Base-by-base conservation (phyloP, 1,140 invertebrate genomes). In the Scaptomyza montana region DNA sequence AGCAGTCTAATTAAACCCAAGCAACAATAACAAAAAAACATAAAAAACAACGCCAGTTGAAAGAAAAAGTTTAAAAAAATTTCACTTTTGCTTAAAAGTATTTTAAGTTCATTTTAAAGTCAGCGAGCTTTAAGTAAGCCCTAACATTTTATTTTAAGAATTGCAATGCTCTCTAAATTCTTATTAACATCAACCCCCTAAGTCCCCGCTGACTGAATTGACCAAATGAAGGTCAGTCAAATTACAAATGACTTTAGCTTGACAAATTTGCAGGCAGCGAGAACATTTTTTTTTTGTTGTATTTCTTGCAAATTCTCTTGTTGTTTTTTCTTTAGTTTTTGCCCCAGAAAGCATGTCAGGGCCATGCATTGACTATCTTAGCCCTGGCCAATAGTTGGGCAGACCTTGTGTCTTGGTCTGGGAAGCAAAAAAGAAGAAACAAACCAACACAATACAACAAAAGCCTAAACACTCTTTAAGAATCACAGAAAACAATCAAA, bases 1-100 rank as follows among this genome's bases (percentile, higher is more conserved):
- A 81, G 76, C 84, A 72, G 53, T 72, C 84, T 89, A 86, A 86
- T 86, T 86, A 86, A 81, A 82, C 75, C 64, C 74, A 74, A 68
- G 66, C 77, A 80, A 80, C 46, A 53, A 47, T 55, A 72, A 59
- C 45, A 33, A 39, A 16, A 16, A 16, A 16, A 16, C 16, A 16
- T 16, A 21, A 39, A 39, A 50, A 36, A 41, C 49, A 41, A 46
- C 59, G 62, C 49, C 50, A 61, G 56, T 47, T 60, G 67, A 60
- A 47, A 47, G 65, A 59, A 68, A 60, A 49, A 47, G 49, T 65
- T 69, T 49, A 67, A 25, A 25, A 25, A 2, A 25, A 25, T 25
- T 25, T 87, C 84, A 87, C 84, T 87, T 87, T 89, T 87, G 73
- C 68, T 72, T 30, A 39, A 47, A 49, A 36, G 45, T 28, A 4